Conservation (phyloP, 2,797 vertebrate species). For the Sebastes jordani region DNA sequence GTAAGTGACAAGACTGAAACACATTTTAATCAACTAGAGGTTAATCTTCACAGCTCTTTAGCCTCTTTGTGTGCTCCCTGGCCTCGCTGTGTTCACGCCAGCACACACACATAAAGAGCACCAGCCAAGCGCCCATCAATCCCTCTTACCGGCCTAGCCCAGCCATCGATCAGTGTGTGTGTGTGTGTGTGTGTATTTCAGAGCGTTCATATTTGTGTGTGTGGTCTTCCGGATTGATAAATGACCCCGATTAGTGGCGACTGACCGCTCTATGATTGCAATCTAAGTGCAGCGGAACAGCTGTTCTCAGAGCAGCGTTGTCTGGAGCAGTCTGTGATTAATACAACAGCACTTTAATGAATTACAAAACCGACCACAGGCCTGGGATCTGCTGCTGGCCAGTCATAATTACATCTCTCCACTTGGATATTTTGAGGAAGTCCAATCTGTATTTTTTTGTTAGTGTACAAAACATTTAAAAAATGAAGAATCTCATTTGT, state of each 20-base stretch:
- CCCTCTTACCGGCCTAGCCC: constrained; percentile 55
- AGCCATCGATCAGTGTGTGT: constrained; percentile 61
- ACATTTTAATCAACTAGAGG: constrained; percentile 41
- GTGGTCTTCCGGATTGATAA: constrained; percentile 74
- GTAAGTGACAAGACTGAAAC: constrained; percentile 8
- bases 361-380: constrained; percentile 67
- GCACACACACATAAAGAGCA: constrained; percentile 22
- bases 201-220: constrained; percentile 40
- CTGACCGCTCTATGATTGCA: constrained; percentile 78
- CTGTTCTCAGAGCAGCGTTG: constrained; percentile 70
- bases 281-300: constrained; percentile 72
- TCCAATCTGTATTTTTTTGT: not conserved
- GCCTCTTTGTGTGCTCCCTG: constrained; percentile 16
- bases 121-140: constrained; percentile 62
- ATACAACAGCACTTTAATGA: constrained; percentile 77
- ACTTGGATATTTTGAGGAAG: constrained; percentile 11
- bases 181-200: constrained; percentile 9
- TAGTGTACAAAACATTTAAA: not conserved
- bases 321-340: constrained; percentile 70
- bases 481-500: not conserved
- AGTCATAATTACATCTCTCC: constrained; percentile 24
- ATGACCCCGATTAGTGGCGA: constrained; percentile 80
- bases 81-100: constrained; percentile 10
- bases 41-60: constrained; percentile 51
- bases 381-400: constrained; percentile 54